Conservation (phyloP, 2,797 vertebrate species). For the Pseudochirops cupreus region DNA sequence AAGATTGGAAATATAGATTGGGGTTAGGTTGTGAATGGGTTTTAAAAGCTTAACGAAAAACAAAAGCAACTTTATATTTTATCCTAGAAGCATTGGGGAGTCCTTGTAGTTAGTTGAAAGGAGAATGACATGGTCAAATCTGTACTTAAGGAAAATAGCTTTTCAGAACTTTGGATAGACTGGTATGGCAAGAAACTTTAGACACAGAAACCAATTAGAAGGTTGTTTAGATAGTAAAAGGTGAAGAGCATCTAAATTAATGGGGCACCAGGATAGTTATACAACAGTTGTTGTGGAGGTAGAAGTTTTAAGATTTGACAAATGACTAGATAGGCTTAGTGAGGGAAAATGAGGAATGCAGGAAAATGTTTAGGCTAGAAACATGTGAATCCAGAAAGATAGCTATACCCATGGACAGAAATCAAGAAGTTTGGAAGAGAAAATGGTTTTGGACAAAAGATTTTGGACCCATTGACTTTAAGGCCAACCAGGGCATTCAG, state of each 20-base stretch:
- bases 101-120: not conserved
- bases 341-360: not conserved
- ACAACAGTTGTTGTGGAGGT: not conserved
- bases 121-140: not conserved
- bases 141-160: not conserved
- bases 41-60: not conserved
- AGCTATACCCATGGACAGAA: not conserved
- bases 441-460: not conserved
- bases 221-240: not conserved
- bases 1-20: no score
- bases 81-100: not conserved
- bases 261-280: not conserved
- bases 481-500: not conserved
- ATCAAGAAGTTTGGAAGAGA: not conserved
- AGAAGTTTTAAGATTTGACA: not conserved
- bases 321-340: not conserved
- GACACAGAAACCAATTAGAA: not conserved
- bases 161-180: not conserved
- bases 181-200: not conserved
- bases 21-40: not conserved
- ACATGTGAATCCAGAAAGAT: not conserved
- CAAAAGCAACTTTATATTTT: not conserved
- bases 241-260: not conserved
- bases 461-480: not conserved
- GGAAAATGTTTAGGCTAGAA: not conserved